Evolutionary conservation across 1,140 invertebrate species (phyloP).

Genomic region (Chymomyza costata): DNA sequence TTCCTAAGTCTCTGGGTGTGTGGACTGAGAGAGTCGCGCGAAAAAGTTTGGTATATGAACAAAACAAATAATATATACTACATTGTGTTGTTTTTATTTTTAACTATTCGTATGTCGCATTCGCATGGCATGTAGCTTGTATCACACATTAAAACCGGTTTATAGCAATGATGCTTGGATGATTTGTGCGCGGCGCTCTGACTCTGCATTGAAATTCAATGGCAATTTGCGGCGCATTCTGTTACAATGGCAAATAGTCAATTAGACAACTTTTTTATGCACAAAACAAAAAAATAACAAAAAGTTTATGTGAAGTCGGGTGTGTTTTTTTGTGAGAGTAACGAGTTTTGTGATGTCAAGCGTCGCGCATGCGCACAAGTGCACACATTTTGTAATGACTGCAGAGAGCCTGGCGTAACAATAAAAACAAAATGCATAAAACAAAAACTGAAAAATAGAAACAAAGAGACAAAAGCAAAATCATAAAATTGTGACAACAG

Average conservation of each 20-base stretch:
- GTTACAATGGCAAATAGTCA: slow-evolving; percentile 48
- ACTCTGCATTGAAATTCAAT: slow-evolving; percentile 35
- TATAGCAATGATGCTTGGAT: slow-evolving; percentile 52
- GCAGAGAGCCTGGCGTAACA: slow-evolving; percentile 8
- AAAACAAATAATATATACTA: slow-evolving; percentile 15
- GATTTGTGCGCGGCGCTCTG: slow-evolving; percentile 13
- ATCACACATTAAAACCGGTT: slow-evolving; percentile 50
- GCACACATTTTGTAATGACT: slow-evolving; percentile 6
- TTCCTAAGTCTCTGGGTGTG: slow-evolving; percentile 32
- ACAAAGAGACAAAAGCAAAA: slow-evolving; percentile 8
- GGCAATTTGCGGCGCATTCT: slow-evolving; percentile 51
- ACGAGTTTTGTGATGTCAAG: slow-evolving; percentile 53
- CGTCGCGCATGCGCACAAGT: slow-evolving; percentile 45
- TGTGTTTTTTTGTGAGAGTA: slow-evolving; percentile 5
- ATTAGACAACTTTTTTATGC: slow-evolving; percentile 33
- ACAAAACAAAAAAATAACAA: slow-evolving; percentile 11
- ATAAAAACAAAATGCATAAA: slow-evolving; percentile 28
- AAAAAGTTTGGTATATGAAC: slow-evolving; percentile 21
- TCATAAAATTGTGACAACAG: not conserved
- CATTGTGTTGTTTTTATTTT: slow-evolving; percentile 25
- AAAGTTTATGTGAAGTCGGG: no score
- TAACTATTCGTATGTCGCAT: slow-evolving; percentile 50
- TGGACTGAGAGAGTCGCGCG: slow-evolving; percentile 31
- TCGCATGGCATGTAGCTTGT: slow-evolving; percentile 35
- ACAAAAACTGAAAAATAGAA: slow-evolving; percentile 21